Percentiles rank a stretch among this genome's conserved stretches.
Conservation (phyloP, 2,113 vertebrate genomes). For the Cyphomyrus discorhynchus region DNA sequence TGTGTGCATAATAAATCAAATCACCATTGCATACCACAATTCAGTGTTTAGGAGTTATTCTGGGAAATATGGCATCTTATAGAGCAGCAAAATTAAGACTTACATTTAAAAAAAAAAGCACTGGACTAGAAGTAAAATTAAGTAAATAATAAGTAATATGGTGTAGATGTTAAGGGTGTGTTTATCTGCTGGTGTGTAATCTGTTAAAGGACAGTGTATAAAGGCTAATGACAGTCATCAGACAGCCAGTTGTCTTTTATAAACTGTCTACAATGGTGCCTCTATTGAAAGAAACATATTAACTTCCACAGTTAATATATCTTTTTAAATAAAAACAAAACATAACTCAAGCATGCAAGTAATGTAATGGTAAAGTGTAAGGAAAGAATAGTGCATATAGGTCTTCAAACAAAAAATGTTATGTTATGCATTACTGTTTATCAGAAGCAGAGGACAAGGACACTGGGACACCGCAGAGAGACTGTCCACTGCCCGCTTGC, state of each 20-base stretch:
- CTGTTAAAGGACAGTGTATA: neutral
- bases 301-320: constrained; percentile 50
- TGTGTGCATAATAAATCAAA: neutral
- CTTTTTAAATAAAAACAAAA: constrained; percentile 42
- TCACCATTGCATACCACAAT: neutral
- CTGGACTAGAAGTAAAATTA: neutral
- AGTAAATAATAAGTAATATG: neutral
- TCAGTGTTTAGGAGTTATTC: neutral
- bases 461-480: neutral
- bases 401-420: constrained; percentile 33
- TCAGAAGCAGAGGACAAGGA: constrained; percentile 18
- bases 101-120: neutral
- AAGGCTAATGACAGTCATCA: neutral
- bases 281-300: constrained; percentile 59
- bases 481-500: constrained; percentile 17
- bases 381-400: constrained; percentile 25
- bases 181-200: neutral
- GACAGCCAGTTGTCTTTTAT: neutral
- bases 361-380: constrained; percentile 34
- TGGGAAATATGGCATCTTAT: neutral
- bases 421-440: constrained; percentile 37
- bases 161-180: neutral
- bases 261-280: constrained; percentile 29
- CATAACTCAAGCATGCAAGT: constrained; percentile 43
- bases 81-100: neutral